Base-by-base conservation (phyloP, 2,888 invertebrate species). In the Tachina lurida region DNA sequence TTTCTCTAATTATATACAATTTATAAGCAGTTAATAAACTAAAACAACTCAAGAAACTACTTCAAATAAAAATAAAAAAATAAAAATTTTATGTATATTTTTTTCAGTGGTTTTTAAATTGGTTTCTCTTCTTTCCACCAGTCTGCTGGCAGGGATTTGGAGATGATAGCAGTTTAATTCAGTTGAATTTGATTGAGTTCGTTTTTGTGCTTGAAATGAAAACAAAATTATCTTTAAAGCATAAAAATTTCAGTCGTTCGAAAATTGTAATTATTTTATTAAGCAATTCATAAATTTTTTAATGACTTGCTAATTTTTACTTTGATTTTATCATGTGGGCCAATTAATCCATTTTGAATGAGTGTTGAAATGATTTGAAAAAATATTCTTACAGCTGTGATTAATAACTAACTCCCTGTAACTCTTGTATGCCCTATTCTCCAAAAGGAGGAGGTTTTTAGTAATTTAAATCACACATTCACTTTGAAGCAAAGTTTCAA, bases 1-100 rank as follows among this genome's bases (percentile, higher is more conserved):
- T 67, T 76, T 56, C 45, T 65, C 65, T 45, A 65, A 76, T 75
- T 65, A 76, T 76, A 39, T 47, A 12, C 15, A 75, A 75, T 75
- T 75, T 75, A 54, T 31, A 76, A 47, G 45, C 76, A 65, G 65
- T 65, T 76, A 56, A 56, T 65, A 75, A 71, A 65, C 54, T 45
- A 39, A 43, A 31, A 22, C 52, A 22, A 74, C 62, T 63, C 3
- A 45, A 12, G 8, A 39, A 60, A 56, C 70, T 56, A 54, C 19
- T 41, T 22, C 31, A 31, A 31, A 31, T 31, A 31, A 4, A 31
- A 31, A 31, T 31, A 31, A 31, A 31, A 31, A 31, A 7, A 39
- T 9, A 12, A 19, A 71, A 56, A 2, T 45, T 56, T 71, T 71
- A 31, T 49, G 12, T 10, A 52, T 47, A 22, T 67, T 39, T 54